Evolutionary conservation across 2,797 vertebrate genomes (phyloP), one percentile per base, ranked within the genome.

Genomic region (Gymnothorax javanicus): DNA sequence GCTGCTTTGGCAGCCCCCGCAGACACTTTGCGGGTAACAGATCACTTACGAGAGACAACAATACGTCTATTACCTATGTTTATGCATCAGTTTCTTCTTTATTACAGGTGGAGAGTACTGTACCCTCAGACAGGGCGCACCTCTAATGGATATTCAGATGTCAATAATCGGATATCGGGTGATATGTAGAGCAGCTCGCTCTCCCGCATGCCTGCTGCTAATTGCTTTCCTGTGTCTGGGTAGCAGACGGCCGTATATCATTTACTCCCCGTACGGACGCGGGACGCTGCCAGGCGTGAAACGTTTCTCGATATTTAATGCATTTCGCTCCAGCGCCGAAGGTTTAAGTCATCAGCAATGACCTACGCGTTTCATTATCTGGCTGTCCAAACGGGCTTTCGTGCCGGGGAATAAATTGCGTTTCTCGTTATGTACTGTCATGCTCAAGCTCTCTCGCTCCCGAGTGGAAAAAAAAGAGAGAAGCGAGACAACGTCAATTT

Each of bases 291-390:
- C 96, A 97, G 96, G 96, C 96, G 94, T 96, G 96, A 97, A 97
- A 98, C 96, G 96, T 95, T 96, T 56, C 96, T 96, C 96, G 91
- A 97, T 96, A 96, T 98, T 98, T 99, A 98, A 98, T 97, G 97
- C 96, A 96, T 98, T 98, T 97, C 96, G 95, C 95, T 96, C 95
- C 96, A 95, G 95, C 92, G 96, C 96, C 96, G 97, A 97, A 97
- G 97, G 97, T 97, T 98, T 97, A 98, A 98, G 97, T 97, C 97
- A 96, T 98, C 97, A 96, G 96, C 97, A 96, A 96, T 98, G 98
- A 99, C 98, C 98, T 98, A 97, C 96, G 97, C 97, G 97, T 98
- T 99, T 99, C 98, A 98, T 99, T 99, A 98, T 98, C 97, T 97
- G 96, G 95, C 96, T 97, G 97, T 98, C 97, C 97, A 96, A 97